Evolutionary conservation across 2,113 vertebrate species (phyloP).

Genomic region (Pseudolaguvia tuberculata): DNA sequence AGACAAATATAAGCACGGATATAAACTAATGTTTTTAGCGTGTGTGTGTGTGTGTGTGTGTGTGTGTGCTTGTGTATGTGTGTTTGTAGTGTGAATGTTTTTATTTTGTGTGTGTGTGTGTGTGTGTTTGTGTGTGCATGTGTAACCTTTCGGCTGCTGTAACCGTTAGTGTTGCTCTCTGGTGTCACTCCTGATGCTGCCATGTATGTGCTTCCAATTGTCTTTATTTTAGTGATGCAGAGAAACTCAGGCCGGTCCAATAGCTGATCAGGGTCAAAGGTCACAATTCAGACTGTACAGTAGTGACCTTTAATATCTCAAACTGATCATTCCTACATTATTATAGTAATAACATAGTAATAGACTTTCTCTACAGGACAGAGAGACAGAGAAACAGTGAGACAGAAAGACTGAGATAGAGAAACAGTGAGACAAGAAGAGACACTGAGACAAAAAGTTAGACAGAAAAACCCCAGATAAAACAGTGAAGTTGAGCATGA

Average conservation of each 20-base stretch:
- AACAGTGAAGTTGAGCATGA: too few relatives aligned
- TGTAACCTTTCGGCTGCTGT: constrained; percentile 69
- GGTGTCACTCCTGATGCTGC: constrained; percentile 88
- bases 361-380: neutral
- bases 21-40: too few relatives aligned
- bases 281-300: neutral
- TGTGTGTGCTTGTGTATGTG: neutral
- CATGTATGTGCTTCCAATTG: constrained; percentile 97
- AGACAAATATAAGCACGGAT: too few relatives aligned
- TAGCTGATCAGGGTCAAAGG: constrained; percentile 66
- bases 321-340: neutral
- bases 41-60: too few relatives aligned
- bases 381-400: neutral
- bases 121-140: too few relatives aligned
- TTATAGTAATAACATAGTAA: neutral
- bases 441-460: neutral
- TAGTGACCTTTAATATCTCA: neutral
- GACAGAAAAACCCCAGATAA: too few relatives aligned
- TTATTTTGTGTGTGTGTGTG: too few relatives aligned
- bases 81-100: too few relatives aligned
- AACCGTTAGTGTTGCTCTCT: constrained; percentile 70
- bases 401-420: neutral
- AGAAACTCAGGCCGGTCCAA: constrained; percentile 86
- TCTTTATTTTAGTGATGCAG: constrained; percentile 95
- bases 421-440: neutral